Evolutionary conservation across 2,797 vertebrate species (phyloP).

Genomic region (Emydoidea blandingii): DNA sequence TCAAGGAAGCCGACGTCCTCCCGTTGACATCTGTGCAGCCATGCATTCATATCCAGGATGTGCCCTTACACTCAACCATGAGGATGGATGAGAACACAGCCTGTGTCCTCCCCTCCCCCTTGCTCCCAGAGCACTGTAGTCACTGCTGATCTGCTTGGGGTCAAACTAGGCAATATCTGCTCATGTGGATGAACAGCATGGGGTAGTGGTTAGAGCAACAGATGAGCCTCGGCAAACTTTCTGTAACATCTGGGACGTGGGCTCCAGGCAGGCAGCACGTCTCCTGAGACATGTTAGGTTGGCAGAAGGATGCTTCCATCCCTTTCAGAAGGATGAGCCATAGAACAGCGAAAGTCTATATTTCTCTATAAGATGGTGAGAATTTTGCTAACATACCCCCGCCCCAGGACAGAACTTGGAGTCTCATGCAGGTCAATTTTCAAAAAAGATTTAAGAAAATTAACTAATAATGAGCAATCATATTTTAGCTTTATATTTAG

Average conservation of each 20-base stretch:
- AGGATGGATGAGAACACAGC: neutral
- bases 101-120: no score
- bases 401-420: neutral
- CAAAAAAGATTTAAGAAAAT: conserved; percentile 18
- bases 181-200: neutral
- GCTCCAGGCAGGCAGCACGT: neutral
- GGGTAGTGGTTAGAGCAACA: no score
- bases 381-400: neutral
- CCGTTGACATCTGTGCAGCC: neutral
- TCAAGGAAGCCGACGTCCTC: neutral
- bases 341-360: neutral
- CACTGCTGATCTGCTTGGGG: neutral
- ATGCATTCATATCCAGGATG: neutral
- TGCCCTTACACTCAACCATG: neutral
- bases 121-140: neutral
- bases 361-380: neutral
- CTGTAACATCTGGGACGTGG: neutral
- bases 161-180: neutral
- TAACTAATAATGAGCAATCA: neutral
- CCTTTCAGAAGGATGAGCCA: neutral
- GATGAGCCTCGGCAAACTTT: neutral
- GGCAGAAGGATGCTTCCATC: neutral
- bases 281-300: neutral
- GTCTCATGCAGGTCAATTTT: neutral
- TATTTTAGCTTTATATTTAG: neutral